Base-by-base conservation (phyloP, 2,888 invertebrate species). In the Tanytarsus gracilentus region DNA sequence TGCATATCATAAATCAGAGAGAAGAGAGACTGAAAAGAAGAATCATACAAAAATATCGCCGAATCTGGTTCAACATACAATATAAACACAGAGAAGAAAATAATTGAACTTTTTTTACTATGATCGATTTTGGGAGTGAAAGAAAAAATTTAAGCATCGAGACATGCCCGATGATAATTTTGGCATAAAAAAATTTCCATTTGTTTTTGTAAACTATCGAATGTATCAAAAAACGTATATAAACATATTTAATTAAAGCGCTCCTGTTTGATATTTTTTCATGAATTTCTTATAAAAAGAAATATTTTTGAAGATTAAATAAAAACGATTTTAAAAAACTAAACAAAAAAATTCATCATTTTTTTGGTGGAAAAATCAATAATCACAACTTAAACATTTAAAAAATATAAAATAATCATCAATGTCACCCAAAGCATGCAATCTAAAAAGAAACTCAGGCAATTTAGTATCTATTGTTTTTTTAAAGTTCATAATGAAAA, bases 191-290 rank as follows among this genome's bases (percentile, higher is more conserved):
- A 33, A 4, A 11, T 33, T 11, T 33, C n/a, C 33, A 33, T 33
- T 33, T 4, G n/a, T 11, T n/a, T 33, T 33, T 5, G n/a, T 33
- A 4, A 4, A 33, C n/a, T 33, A 33, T 33, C n/a, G 6, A 11
- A 33, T 33, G 33, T 11, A 36, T 25, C 36, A 55, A 14, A 21
- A 26, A 58, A 58, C 48, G 30, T 30, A 50, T 48, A 58, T 48
- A 58, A 58, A 49, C 27, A 49, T 49, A 21, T 56, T 55, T 65
- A 64, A 65, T 65, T 65, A 65, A 65, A 65, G 64, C 64, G 65
- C 65, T 65, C 65, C 65, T 65, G 65, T 65, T 65, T 65, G 65
- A 64, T 60, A 56, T 63, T 65, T 63, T 61, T 48, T 50, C 51
- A 56, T 56, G 55, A 44, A 23, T 49, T 61, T 39, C 55, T 39